Evolutionary conservation across 2,113 vertebrate genomes (phyloP), one percentile per base, ranked within the genome.

Genomic region (Etia nguti): DNA sequence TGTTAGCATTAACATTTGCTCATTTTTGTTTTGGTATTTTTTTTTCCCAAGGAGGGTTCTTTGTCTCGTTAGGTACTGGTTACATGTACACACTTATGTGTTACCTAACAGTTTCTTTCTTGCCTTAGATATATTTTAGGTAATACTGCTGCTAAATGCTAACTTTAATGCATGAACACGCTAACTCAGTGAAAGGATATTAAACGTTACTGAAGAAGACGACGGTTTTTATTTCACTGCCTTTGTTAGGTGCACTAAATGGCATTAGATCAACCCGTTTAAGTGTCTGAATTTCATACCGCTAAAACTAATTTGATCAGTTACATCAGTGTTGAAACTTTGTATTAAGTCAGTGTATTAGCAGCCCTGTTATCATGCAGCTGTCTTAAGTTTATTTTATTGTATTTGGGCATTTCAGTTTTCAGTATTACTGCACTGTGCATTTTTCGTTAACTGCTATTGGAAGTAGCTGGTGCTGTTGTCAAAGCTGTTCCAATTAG

Each of bases 1-100:
- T 92, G 94, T 94, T 95, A 95, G 94, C 95, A 48, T 88, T 84
- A 86, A 88, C 81, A 89, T 94, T 95, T 95, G 89, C 92, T 94
- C 88, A 90, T 89, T 87, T 80, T 86, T 93, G 13, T 73, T 68
- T 38, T 0, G 34, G 34, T 68, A 22, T 75, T 75, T 87, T 62
- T 87, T 88, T 57, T 2, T 0, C 2, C 60, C 87, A 89, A 86
- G 80, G 80, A 86, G 41, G 88, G 79, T 68, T 91, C 55, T 83
- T 93, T 90, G 87, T 92, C 29, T 86, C 34, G 43, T 55, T 84
- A 50, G 83, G 57, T 86, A 36, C 57, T 62, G 16, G 26, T 22
- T 48, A 36, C 75, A 8, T 79, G 10, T 29, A 60, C 4, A 29
- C n/a, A n/a, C 77, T 79, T 62, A 8, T 82, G 20, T 79, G 5